phyloP scores from a whole-genome alignment of 2,888 invertebrate species.

The Caenorhabditis sp. region DNA sequence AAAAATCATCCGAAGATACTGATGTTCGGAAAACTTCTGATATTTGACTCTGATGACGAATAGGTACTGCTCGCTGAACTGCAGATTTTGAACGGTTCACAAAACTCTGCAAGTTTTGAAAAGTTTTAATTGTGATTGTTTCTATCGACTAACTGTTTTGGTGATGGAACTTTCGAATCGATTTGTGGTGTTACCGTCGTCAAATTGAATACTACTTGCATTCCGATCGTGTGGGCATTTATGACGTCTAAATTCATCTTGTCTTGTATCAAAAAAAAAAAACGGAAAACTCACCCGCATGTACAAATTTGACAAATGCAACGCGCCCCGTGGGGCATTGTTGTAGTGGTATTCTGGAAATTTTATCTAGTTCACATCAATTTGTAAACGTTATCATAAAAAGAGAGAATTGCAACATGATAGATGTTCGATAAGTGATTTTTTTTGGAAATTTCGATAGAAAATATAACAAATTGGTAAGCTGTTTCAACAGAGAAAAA shows the following conservation, averaged over 20 bases:
- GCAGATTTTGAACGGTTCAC: not conserved
- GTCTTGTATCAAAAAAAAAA: not conserved
- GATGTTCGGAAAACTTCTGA: not conserved
- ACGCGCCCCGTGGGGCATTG: conserved; percentile 61
- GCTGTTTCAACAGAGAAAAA: not conserved
- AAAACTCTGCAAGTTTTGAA: not conserved
- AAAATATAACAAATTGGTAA: not conserved
- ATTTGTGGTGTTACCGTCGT: conserved; percentile 21
- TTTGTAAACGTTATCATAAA: not conserved
- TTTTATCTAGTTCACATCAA: not conserved
- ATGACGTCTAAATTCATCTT: conserved; percentile 49
- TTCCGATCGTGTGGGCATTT: conserved; percentile 65
- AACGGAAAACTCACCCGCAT: conserved; percentile 57
- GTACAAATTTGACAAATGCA: conserved; percentile 70
- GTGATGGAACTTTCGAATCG: not conserved
- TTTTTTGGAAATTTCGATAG: not conserved
- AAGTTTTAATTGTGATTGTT: too few relatives aligned
- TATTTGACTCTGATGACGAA: not conserved
- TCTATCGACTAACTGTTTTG: not conserved
- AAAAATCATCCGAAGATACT: not conserved
- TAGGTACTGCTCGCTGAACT: not conserved
- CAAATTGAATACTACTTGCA: conserved; percentile 57
- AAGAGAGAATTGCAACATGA: not conserved
- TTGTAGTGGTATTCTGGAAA: not conserved
- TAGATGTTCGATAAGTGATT: not conserved